Conservation (phyloP, 2,888 invertebrate species). For the Choreutis nemorana region DNA sequence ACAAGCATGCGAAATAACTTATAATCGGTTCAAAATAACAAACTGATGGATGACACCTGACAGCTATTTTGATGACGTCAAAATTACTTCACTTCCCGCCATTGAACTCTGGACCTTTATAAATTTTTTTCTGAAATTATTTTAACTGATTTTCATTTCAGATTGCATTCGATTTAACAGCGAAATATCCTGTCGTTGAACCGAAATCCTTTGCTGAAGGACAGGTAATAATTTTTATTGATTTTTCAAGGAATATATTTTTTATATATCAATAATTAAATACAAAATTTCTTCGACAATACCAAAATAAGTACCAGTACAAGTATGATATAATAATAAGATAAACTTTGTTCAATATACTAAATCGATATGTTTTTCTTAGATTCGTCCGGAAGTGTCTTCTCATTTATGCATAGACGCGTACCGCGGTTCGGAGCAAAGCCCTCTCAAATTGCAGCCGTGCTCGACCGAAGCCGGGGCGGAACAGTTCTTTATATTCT, state of each 20-base stretch:
- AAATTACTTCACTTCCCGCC: too few species aligned
- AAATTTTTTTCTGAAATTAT: not conserved
- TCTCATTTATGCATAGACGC: conserved; percentile 78
- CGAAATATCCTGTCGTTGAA: conserved; percentile 88
- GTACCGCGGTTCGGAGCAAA: conserved; percentile 34
- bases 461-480: conserved; percentile 27
- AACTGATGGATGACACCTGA: not conserved
- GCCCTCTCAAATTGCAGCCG: conserved; percentile 27
- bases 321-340: too few species aligned
- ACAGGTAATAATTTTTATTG: too few species aligned
- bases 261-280: too few species aligned
- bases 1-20: not conserved
- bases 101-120: not conserved
- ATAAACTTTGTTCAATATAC: too few species aligned
- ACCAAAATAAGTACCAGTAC: too few species aligned
- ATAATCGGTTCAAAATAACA: not conserved
- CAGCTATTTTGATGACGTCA: not conserved
- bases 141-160: conserved; percentile 14
- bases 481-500: conserved; percentile 73
- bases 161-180: conserved; percentile 88
- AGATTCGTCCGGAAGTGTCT: conserved; percentile 69
- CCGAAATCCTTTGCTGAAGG: conserved; percentile 85
- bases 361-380: too few species aligned
- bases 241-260: too few species aligned
- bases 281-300: too few species aligned